These are phyloP conservation scores for Gryllus longicercus DNA, from an alignment of 2,888 invertebrate genomes.

Conservation along the genomic window DNA sequence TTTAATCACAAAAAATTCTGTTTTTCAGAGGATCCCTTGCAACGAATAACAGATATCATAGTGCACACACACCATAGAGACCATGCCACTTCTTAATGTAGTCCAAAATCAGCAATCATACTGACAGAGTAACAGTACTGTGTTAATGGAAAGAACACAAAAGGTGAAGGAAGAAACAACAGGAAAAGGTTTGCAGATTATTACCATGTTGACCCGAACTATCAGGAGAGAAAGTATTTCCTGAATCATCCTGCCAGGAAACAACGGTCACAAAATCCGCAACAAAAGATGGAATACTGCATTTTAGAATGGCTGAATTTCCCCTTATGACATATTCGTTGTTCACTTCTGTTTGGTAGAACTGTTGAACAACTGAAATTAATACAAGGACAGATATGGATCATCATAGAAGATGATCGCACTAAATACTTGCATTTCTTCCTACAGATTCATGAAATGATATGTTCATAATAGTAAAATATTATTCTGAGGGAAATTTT, in stretches of 20 bases:
- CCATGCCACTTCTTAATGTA: constrained; percentile 3
- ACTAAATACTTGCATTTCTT: neutral
- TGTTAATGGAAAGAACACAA: constrained; percentile 3
- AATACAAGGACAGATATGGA: constrained; percentile 8
- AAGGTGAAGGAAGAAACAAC: neutral
- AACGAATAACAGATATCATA: too few relatives aligned
- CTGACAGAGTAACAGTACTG: constrained; percentile 18
- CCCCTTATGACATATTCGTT: constrained; percentile 87
- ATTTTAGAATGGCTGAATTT: constrained; percentile 82
- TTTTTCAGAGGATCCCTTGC: neutral
- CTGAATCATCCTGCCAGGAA: constrained; percentile 64
- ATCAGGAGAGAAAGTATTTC: constrained; percentile 47
- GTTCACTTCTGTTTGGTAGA: constrained; percentile 84
- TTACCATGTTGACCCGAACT: constrained; percentile 36
- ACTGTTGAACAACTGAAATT: constrained; percentile 78
- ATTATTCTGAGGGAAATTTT: too few relatives aligned
- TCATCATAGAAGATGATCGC: neutral
- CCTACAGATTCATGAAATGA: neutral
- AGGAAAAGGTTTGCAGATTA: constrained; percentile 22
- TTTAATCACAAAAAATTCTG: neutral
- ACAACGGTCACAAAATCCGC: constrained; percentile 88
- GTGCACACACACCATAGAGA: neutral
- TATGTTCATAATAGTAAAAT: too few relatives aligned
- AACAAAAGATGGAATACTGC: constrained; percentile 86
- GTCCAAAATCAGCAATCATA: neutral